A percentile compares a stretch with the other conserved stretches of the same genome.
Conservation (phyloP, 2,113 vertebrate species). For the Pseudorectes ferrugineus region DNA sequence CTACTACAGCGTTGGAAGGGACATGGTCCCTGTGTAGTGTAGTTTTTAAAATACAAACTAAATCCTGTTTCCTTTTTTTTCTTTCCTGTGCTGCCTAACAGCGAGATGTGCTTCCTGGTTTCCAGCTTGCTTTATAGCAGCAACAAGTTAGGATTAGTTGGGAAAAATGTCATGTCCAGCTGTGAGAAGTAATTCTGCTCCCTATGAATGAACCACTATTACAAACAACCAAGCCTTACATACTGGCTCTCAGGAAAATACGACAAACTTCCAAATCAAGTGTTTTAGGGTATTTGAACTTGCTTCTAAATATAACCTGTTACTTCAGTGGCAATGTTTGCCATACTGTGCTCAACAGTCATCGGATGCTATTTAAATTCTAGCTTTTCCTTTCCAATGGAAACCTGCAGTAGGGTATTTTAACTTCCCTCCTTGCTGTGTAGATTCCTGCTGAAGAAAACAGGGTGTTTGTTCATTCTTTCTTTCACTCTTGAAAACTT, state of each 20-base stretch:
- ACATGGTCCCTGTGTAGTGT: accelerated
- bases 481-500: neutral
- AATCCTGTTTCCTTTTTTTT: neutral
- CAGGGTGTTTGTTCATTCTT: neutral
- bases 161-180: neutral
- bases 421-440: neutral
- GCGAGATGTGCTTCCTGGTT: accelerated
- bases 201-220: neutral
- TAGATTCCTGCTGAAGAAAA: neutral
- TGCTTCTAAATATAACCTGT: neutral
- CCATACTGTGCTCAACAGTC: neutral
- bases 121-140: neutral
- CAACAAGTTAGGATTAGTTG: neutral
- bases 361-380: neutral
- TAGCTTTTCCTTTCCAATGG: neutral
- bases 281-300: neutral
- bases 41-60: neutral
- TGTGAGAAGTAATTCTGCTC: neutral
- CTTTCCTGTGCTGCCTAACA: neutral
- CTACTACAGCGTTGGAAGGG: accelerated
- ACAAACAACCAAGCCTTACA: neutral
- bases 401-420: neutral
- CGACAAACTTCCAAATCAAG: neutral
- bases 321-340: neutral
- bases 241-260: neutral